A percentile compares a stretch with the other conserved stretches of the same genome.
phyloP scores from a whole-genome alignment of 2,797 vertebrate genomes.

The Coluber constrictor region DNA sequence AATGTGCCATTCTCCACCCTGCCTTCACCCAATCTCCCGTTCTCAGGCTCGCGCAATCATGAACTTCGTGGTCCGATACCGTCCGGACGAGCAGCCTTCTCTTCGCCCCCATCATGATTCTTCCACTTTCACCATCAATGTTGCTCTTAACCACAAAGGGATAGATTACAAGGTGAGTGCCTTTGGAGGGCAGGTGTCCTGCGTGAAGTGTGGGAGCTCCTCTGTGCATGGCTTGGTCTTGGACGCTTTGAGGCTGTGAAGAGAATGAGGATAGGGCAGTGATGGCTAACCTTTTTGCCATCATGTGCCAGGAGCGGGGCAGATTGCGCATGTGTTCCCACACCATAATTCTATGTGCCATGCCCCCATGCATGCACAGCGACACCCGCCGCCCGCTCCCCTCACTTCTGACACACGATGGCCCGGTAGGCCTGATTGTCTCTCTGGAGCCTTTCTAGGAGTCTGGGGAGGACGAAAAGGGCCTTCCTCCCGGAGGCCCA shows the following conservation, averaged over 20 bases:
- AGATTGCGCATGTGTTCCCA: too few species aligned
- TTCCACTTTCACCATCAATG: slow-evolving; percentile 87
- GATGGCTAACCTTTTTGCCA: too few species aligned
- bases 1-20: not conserved
- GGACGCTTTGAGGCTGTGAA: not conserved
- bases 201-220: not conserved
- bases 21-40: not conserved
- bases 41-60: slow-evolving; percentile 81
- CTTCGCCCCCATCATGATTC: slow-evolving; percentile 88
- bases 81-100: slow-evolving; percentile 83
- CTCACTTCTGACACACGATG: too few species aligned
- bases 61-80: slow-evolving; percentile 91
- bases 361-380: too few species aligned
- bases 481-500: too few species aligned
- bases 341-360: too few species aligned
- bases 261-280: too few species aligned
- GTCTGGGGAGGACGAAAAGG: too few species aligned
- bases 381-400: too few species aligned
- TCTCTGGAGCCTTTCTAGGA: too few species aligned
- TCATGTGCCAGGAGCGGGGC: too few species aligned
- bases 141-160: slow-evolving; percentile 81
- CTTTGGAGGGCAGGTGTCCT: fast-evolving
- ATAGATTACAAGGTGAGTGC: slow-evolving; percentile 79
- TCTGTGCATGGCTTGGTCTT: not conserved
- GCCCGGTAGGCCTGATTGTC: too few species aligned